Base-by-base conservation (phyloP, 1,140 invertebrate species). In the Cotesia typhae region DNA sequence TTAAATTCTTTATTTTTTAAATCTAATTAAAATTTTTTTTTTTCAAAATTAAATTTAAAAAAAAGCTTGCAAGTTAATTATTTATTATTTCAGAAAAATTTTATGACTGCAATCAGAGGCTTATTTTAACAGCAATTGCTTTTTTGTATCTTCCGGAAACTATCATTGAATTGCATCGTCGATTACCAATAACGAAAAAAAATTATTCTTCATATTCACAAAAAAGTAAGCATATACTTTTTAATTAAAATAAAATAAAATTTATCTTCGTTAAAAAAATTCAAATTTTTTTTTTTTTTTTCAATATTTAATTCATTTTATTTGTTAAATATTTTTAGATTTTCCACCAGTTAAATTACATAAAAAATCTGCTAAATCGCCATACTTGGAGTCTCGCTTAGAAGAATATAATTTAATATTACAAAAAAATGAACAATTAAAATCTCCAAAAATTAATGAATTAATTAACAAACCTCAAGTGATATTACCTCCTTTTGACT, bases 121-220 rank as follows among this genome's bases (percentile, higher is more conserved):
- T 86, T 20, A 79, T 86, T 51, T 69, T 87, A 66, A 82, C 85
- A 20, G 79, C 80, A 0, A 86, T 87, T 28, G 83, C 84, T 41
- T 82, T 84, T 52, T 75, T 86, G 14, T 80, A 82, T 9, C 74
- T 87, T 35, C 82, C 84, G 41, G 81, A 83, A 69, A 73, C 80
- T 6, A 67, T 85, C 4, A n/a, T 76, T 0, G 78, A 82, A 73
- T 74, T 87, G 10, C 71, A 86, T n/a, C 72, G 79, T 41, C 77
- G 80, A 76, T 74, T 85, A 4, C 82, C 83, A 0, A 57, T 77
- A 41, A 35, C 82, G 4, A 66, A 61, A 64, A 38, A 63, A 14
- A 64, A 71, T 28, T 63, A 60, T 65, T 70, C 80, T 41, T 74
- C 77, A 57, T 67, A 72, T 41, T 74, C 76, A 57, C 67, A 72